Percentiles rank a stretch among this genome's conserved stretches.
Conservation (phyloP, 2,113 vertebrate genomes). For the Cromileptes altivelis region DNA sequence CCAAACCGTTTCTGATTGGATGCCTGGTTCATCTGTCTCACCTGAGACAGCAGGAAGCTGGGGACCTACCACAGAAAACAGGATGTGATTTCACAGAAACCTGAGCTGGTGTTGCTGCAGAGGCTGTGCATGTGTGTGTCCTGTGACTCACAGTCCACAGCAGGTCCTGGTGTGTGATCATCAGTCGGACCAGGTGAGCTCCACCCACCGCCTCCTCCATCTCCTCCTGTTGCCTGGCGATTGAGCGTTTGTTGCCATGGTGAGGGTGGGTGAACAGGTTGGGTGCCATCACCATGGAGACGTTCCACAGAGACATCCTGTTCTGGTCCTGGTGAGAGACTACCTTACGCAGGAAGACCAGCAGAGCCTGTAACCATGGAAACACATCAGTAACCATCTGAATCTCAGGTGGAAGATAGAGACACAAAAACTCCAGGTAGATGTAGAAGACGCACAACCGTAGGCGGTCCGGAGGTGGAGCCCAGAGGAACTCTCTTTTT, state of each 20-base stretch:
- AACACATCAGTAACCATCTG: not conserved
- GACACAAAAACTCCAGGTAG: no score
- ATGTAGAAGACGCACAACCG: no score
- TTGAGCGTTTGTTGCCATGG: slow-evolving; percentile 84
- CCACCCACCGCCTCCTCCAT: slow-evolving; percentile 90
- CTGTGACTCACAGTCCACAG: slow-evolving; percentile 91
- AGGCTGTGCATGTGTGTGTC: not conserved
- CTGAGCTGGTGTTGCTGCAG: not conserved
- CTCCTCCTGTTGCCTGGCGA: slow-evolving; percentile 85
- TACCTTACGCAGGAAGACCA: slow-evolving; percentile 93
- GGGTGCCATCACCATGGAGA: slow-evolving; percentile 96
- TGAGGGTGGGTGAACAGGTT: slow-evolving; percentile 90
- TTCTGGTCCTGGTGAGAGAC: slow-evolving; percentile 94
- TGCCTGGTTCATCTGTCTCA: slow-evolving; percentile 94
- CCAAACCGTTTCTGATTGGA: slow-evolving; percentile 87
- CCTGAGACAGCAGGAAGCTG: slow-evolving; percentile 92
- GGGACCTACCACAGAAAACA: slow-evolving; percentile 88
- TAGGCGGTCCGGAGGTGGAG: no score
- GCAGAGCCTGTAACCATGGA: slow-evolving; percentile 86
- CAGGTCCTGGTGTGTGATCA: slow-evolving; percentile 94
- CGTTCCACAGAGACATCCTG: slow-evolving; percentile 97
- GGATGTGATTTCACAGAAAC: slow-evolving; percentile 29
- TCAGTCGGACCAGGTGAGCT: slow-evolving; percentile 89
- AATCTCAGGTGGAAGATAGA: no score
- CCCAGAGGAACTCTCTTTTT: no score